Percentiles rank a stretch among this genome's conserved stretches.
Evolutionary conservation across 2,113 vertebrate genomes (phyloP).

Genomic region (Lontra canadensis): DNA sequence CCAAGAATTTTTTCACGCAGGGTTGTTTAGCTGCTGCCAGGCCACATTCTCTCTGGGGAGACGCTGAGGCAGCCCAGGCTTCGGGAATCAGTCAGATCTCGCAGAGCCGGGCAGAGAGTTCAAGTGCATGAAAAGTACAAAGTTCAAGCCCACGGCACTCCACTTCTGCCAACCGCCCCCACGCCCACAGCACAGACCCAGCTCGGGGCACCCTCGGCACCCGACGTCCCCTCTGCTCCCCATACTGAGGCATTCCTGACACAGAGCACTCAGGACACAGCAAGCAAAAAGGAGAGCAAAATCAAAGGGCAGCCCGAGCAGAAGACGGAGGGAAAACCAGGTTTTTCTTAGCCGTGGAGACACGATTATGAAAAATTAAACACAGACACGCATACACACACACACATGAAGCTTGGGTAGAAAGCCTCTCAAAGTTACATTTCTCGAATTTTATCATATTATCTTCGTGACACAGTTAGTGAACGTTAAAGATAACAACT

Average conservation of each 20-base stretch:
- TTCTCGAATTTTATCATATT: slow-evolving; percentile 85
- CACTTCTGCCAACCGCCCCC: background rate
- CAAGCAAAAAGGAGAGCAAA: slow-evolving; percentile 46
- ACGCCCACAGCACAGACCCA: background rate
- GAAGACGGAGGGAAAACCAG: slow-evolving; percentile 45
- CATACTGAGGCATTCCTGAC: background rate
- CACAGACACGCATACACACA: background rate
- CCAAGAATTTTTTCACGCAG: background rate
- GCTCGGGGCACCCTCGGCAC: background rate
- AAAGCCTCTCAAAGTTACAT: slow-evolving; percentile 85
- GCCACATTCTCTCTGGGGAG: background rate
- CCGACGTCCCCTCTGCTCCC: slow-evolving; percentile 8
- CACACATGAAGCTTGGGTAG: slow-evolving; percentile 66
- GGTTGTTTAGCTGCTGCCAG: background rate
- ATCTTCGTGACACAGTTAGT: slow-evolving; percentile 84
- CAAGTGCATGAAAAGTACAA: background rate
- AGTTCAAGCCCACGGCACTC: background rate
- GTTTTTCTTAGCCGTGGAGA: slow-evolving; percentile 75
- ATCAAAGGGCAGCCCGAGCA: slow-evolving; percentile 71
- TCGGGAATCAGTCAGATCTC: background rate
- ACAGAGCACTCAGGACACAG: slow-evolving; percentile 53
- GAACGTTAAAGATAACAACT: slow-evolving; percentile 87
- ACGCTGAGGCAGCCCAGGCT: background rate
- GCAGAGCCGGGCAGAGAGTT: background rate
- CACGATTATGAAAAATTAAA: slow-evolving; percentile 79